Conservation (phyloP, 2,888 invertebrate species). For the Nemurella pictetii region DNA sequence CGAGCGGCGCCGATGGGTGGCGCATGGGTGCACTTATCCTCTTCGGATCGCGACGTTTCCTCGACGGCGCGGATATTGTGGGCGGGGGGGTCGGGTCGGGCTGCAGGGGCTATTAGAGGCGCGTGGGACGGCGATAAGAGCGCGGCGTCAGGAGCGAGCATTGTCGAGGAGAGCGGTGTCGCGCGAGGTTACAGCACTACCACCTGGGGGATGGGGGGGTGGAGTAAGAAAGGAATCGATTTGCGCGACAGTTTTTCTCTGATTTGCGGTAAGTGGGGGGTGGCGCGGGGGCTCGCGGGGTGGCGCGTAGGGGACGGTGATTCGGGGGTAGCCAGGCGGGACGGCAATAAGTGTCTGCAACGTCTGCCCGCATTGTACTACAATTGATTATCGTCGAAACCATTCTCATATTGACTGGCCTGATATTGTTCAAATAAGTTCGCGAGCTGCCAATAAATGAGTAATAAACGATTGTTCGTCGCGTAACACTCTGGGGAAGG, state of each 20-base stretch:
- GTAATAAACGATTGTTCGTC: slow-evolving; percentile 10
- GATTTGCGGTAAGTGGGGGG: neutral
- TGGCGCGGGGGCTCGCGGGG: too few relatives aligned
- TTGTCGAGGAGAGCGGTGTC: neutral
- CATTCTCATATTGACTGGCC: too few relatives aligned
- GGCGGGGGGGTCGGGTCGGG: neutral
- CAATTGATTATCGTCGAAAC: too few relatives aligned
- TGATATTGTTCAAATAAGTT: neutral
- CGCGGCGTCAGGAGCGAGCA: neutral
- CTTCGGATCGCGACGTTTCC: neutral
- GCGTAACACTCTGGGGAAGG: neutral
- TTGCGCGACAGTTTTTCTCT: neutral
- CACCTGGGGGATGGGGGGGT: too few relatives aligned
- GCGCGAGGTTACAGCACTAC: neutral
- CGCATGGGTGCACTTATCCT: slow-evolving; percentile 2
- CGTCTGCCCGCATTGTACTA: too few relatives aligned
- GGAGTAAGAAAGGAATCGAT: neutral
- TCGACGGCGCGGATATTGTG: neutral
- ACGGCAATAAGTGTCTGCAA: too few relatives aligned
- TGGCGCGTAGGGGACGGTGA: too few relatives aligned
- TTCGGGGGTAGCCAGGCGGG: too few relatives aligned
- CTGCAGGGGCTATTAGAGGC: too few relatives aligned
- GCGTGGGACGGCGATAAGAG: neutral
- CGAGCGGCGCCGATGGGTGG: neutral
- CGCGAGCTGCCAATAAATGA: neutral